phyloP scores from a whole-genome alignment of 30 jellyfish, hydroid and myxozoan species.

The Turritopsis dohrnii region DNA sequence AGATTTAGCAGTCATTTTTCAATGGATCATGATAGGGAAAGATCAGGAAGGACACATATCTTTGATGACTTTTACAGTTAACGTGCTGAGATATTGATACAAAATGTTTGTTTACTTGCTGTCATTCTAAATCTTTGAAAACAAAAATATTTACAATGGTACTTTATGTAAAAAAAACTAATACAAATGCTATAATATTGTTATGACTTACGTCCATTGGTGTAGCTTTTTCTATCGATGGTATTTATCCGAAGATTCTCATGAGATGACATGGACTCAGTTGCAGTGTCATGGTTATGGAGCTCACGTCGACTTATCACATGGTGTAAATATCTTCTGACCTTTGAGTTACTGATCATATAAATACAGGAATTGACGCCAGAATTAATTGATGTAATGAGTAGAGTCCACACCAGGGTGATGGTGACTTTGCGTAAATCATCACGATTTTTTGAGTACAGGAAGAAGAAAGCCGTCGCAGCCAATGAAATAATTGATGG shows the following conservation, averaged over 20 bases:
- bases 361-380: conserved; percentile 12
- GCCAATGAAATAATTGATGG: neutral
- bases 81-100: no score
- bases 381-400: neutral
- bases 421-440: neutral
- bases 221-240: neutral
- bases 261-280: neutral
- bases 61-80: no score
- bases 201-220: neutral
- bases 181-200: neutral
- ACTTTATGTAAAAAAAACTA: no score
- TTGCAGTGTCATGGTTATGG: neutral
- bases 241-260: neutral
- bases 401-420: neutral
- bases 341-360: neutral
- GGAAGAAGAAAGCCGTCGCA: neutral
- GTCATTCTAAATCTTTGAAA: no score
- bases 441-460: neutral
- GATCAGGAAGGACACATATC: no score
- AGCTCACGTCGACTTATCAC: neutral
- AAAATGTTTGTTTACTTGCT: no score
- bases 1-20: no score
- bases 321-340: neutral
- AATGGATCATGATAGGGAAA: no score
- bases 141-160: no score